These are phyloP conservation scores for Chiloscyllium punctatum DNA, from an alignment of 2,797 vertebrate genomes.

Conservation along the genomic window DNA sequence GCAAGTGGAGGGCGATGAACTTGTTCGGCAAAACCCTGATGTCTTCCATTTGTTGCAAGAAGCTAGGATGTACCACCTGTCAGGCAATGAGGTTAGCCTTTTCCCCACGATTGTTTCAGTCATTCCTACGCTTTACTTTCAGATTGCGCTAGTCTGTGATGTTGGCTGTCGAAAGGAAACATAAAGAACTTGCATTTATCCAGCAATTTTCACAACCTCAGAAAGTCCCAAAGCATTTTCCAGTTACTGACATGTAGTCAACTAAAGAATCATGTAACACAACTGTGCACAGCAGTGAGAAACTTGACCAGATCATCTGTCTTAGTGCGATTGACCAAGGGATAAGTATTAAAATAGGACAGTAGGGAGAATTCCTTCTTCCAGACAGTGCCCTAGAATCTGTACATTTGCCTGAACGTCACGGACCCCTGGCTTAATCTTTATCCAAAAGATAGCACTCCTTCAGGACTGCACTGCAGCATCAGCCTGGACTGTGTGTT, in stretches of 20 bases:
- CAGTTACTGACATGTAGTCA: neutral
- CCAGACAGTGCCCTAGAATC: neutral
- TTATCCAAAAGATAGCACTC: neutral
- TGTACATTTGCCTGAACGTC: neutral
- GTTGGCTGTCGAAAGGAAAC: neutral
- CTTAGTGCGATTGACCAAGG: neutral
- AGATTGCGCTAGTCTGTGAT: neutral
- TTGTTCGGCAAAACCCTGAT: constrained; percentile 76
- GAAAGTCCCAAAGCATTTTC: neutral
- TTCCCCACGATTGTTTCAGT: neutral
- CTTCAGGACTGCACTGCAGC: too few relatives aligned
- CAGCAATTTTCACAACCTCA: neutral
- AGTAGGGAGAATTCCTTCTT: neutral
- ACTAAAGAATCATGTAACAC: neutral
- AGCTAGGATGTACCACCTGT: constrained; percentile 81
- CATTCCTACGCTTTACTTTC: neutral
- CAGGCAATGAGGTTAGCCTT: constrained; percentile 75
- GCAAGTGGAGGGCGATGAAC: constrained; percentile 77
- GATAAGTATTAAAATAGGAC: neutral
- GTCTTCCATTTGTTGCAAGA: constrained; percentile 85
- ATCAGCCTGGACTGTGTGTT: neutral
- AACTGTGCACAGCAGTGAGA: neutral
- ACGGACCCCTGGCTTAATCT: neutral
- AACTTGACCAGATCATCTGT: neutral
- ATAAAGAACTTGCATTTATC: neutral